These are phyloP conservation scores for Archaeoteleia sp. DNA, from an alignment of 2,888 invertebrate species.

Conservation along the genomic window DNA sequence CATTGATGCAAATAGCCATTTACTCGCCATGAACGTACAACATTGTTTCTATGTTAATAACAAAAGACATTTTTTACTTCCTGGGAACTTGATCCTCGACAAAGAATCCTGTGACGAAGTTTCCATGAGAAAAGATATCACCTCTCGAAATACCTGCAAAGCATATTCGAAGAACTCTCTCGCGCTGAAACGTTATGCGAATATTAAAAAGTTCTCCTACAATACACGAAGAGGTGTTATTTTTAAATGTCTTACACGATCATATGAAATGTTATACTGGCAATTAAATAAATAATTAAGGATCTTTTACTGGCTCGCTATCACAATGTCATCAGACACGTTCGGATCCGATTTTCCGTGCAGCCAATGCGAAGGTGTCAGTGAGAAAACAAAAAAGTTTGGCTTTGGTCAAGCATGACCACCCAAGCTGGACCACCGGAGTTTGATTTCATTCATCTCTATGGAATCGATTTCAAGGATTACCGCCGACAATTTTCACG, in stretches of 20 bases:
- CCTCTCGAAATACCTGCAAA: constrained; percentile 13
- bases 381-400: constrained; percentile 19
- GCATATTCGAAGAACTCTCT: constrained; percentile 1
- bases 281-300: too few species aligned
- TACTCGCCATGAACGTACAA: too few species aligned
- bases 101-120: constrained; percentile 37
- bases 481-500: constrained; percentile 62
- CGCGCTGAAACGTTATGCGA: neutral
- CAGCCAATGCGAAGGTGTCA: constrained; percentile 29
- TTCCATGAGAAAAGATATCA: constrained; percentile 42
- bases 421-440: constrained; percentile 62
- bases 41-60: too few species aligned
- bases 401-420: constrained; percentile 58
- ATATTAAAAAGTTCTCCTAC: constrained; percentile 2
- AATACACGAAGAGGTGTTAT: neutral
- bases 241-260: too few species aligned
- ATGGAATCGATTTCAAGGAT: constrained; percentile 62
- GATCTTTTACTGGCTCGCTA: neutral
- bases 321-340: constrained; percentile 1
- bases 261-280: too few species aligned
- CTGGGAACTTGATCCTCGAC: constrained; percentile 28
- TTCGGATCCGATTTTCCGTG: constrained; percentile 26
- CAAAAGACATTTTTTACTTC: constrained; percentile 19
- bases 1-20: too few species aligned
- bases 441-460: constrained; percentile 56